Percentiles rank a stretch among this genome's conserved stretches.
Conservation (phyloP, 2,797 vertebrate species). For the Squalus acanthias region DNA sequence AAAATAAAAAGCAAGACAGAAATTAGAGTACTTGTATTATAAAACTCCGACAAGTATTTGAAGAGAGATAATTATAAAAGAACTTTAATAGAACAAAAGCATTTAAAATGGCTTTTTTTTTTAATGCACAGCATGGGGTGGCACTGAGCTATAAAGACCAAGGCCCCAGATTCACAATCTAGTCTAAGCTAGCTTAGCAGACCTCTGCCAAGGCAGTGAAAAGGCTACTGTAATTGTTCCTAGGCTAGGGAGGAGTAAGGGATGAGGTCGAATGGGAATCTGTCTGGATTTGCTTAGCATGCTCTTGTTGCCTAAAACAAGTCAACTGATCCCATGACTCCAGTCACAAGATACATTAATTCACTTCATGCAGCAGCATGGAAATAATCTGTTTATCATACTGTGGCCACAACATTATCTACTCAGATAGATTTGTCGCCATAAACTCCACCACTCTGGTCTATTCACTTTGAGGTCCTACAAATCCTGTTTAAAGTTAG, state of each 20-base stretch:
- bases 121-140: neutral
- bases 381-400: neutral
- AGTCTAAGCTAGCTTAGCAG: neutral
- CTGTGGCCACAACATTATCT: neutral
- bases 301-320: neutral
- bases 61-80: neutral
- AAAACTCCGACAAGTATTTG: slow-evolving; percentile 2
- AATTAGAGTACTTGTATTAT: neutral
- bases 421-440: neutral
- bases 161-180: neutral
- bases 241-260: neutral
- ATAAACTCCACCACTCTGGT: neutral
- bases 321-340: neutral
- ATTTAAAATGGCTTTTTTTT: neutral
- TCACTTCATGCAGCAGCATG: neutral
- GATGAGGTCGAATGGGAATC: neutral
- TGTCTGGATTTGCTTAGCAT: neutral
- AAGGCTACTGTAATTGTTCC: neutral
- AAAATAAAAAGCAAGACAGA: neutral
- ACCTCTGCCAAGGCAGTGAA: neutral
- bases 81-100: neutral
- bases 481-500: neutral
- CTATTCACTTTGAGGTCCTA: neutral
- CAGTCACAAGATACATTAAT: neutral
- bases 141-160: neutral